phyloP scores from a whole-genome alignment of 2,888 invertebrate genomes.

The Campaea margaritaria region DNA sequence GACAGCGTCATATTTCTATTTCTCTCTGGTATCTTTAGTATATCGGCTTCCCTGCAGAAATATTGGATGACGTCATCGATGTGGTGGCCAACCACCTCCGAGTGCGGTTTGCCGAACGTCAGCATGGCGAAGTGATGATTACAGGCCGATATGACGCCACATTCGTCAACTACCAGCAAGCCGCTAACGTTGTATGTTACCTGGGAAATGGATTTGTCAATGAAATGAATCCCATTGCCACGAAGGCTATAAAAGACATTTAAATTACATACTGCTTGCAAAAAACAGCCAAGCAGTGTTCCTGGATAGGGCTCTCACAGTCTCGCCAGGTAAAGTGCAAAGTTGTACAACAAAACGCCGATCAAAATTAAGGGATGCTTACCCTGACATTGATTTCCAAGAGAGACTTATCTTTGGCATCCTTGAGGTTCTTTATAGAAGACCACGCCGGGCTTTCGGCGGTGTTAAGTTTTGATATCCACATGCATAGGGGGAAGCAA shows the following conservation, averaged over 20 bases:
- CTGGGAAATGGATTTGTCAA: no score
- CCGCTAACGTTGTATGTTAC: slow-evolving; percentile 88
- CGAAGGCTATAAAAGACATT: no score
- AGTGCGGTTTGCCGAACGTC: slow-evolving; percentile 87
- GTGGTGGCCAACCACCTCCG: slow-evolving; percentile 84
- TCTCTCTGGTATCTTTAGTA: slow-evolving; percentile 70
- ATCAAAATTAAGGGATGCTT: no score
- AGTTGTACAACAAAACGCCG: no score
- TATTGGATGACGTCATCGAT: slow-evolving; percentile 86
- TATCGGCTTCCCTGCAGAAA: slow-evolving; percentile 85
- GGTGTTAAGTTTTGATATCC: slow-evolving; percentile 73
- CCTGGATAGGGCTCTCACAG: no score
- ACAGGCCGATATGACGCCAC: slow-evolving; percentile 87
- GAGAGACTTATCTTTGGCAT: slow-evolving; percentile 61
- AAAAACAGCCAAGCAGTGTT: no score
- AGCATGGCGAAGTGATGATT: slow-evolving; percentile 88
- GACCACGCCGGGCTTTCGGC: slow-evolving; percentile 63
- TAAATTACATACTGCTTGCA: no score
- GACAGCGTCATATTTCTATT: slow-evolving; percentile 84
- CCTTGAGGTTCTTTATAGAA: slow-evolving; percentile 54
- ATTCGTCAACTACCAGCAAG: slow-evolving; percentile 86
- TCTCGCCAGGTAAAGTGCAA: no score
- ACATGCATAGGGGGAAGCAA: slow-evolving; percentile 86
- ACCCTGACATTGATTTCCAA: slow-evolving; percentile 77
- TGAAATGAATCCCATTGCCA: no score